Evolutionary conservation across 2,797 vertebrate genomes (phyloP).

Genomic region (Urocyon cinereoargenteus): DNA sequence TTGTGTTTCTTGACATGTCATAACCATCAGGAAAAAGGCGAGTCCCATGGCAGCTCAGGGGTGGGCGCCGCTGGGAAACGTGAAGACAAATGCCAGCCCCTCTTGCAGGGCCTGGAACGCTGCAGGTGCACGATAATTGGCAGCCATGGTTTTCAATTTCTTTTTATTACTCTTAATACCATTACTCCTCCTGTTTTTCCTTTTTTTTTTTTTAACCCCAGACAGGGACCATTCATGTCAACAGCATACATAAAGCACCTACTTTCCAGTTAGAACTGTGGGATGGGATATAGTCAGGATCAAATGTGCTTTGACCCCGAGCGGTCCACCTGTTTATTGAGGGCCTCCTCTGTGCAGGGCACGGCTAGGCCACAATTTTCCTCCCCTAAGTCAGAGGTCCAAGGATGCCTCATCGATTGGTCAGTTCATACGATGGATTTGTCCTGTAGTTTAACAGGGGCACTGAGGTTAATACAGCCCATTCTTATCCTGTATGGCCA

Average conservation of each 20-base stretch:
- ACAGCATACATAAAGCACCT: background rate
- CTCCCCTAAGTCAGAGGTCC: background rate
- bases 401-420: background rate
- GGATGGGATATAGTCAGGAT: background rate
- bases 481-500: background rate
- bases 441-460: background rate
- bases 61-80: background rate
- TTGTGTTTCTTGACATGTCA: background rate
- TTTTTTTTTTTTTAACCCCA: background rate
- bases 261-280: background rate
- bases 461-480: background rate
- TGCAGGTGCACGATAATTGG: background rate
- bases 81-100: background rate
- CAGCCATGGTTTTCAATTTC: background rate
- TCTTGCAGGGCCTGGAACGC: background rate
- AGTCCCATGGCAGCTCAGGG: background rate
- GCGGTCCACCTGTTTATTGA: background rate
- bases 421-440: background rate
- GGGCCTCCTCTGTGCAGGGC: background rate
- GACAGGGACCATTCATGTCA: background rate
- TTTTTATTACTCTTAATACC: constrained; percentile 7
- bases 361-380: background rate
- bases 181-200: background rate
- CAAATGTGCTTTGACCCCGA: background rate
- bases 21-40: background rate